These are phyloP conservation scores for Paraescarpia echinospica DNA, from an alignment of 1,140 invertebrate genomes.

Conservation along the genomic window DNA sequence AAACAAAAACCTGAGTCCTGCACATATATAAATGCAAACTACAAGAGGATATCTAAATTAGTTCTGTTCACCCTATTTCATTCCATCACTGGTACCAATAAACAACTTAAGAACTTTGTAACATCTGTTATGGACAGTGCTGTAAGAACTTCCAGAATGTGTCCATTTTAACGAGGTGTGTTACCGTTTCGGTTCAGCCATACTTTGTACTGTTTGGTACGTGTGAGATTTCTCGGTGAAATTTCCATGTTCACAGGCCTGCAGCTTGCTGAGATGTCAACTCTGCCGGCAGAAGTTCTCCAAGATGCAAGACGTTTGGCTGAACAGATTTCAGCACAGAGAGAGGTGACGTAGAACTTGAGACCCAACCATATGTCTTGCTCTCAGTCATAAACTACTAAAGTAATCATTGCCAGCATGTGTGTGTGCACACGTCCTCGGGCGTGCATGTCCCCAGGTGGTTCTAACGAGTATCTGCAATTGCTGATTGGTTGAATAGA, in stretches of 20 bases:
- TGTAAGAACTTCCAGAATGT: neutral
- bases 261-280: slow-evolving; percentile 49
- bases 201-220: neutral
- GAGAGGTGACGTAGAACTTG: slow-evolving; percentile 36
- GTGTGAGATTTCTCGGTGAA: neutral
- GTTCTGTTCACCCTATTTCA: too few species aligned
- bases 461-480: too few species aligned
- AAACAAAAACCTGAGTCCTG: too few species aligned
- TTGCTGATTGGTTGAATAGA: neutral
- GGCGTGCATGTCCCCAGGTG: too few species aligned
- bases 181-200: neutral
- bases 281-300: slow-evolving; percentile 44
- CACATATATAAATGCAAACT: too few species aligned
- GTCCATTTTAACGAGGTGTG: neutral
- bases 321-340: slow-evolving; percentile 37
- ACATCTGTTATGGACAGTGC: neutral
- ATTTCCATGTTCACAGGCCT: slow-evolving; percentile 40
- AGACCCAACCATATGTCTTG: neutral
- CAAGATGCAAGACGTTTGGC: slow-evolving; percentile 43
- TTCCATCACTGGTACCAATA: neutral
- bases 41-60: too few species aligned
- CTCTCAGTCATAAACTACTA: too few species aligned
- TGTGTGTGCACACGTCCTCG: too few species aligned
- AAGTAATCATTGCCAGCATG: too few species aligned
- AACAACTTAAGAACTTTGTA: neutral